Conservation (phyloP, 2,113 vertebrate genomes). For the Ramphastos sulfuratus region DNA sequence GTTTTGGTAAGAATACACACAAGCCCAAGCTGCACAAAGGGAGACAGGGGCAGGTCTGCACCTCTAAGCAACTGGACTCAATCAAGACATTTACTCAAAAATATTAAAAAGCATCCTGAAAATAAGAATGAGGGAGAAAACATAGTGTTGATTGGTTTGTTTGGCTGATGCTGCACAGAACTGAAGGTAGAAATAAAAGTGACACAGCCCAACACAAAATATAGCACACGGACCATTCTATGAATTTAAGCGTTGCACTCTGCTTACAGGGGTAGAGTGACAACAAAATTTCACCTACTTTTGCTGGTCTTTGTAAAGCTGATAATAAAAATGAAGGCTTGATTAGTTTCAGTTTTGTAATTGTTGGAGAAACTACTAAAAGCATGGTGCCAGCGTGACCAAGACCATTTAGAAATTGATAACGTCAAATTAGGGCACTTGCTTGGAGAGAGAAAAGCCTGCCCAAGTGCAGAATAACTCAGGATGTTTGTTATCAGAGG, state of each 20-base stretch:
- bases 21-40: neutral
- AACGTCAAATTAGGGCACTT: neutral
- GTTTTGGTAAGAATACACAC: neutral
- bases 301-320: neutral
- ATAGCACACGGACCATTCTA: rapidly evolving
- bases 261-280: neutral
- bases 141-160: neutral
- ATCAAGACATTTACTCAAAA: neutral
- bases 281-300: neutral
- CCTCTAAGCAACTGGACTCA: neutral
- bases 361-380: neutral
- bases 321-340: neutral
- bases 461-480: neutral
- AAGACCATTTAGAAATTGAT: neutral
- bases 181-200: neutral
- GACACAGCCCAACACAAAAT: neutral
- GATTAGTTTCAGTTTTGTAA: neutral
- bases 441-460: neutral
- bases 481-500: neutral
- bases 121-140: neutral
- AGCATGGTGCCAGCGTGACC: neutral
- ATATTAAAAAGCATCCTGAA: neutral
- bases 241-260: neutral
- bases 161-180: neutral
- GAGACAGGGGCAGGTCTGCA: neutral